Base-by-base conservation (phyloP, 1,140 invertebrate genomes). In the Pogonomyrmex californicus region DNA sequence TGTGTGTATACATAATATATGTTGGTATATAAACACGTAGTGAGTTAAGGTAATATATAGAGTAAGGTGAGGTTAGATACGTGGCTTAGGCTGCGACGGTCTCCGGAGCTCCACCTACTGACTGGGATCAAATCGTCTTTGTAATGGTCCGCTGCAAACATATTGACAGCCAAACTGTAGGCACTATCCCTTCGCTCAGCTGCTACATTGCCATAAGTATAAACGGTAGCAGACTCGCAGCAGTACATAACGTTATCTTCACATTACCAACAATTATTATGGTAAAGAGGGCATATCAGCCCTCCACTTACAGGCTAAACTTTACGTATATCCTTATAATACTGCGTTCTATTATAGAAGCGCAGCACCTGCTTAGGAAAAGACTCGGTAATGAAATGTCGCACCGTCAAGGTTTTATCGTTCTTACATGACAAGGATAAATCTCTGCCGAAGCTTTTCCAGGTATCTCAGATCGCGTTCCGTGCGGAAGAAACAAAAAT, bases 31-130 rank as follows among this genome's bases (percentile, higher is more conserved):
- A 94, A 94, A 95, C 94, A 95, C 93, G 94, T 95, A 95, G 94
- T 95, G 94, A 95, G 92, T 94, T 94, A 95, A 94, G 92, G 93
- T 95, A 95, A 94, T 95, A 95, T 95, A 95, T 94, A 95, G 94
- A 95, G 94, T 91, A 91, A 95, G 95, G 94, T 95, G 94, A 95
- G 94, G 93, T 95, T 95, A 95, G 95, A 95, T 95, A 95, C 95
- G 95, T 95, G 95, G 95, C 95, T 95, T 95, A 94, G 93, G 93
- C 95, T 95, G 95, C 94, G 94, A 93, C 93, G 93, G 91, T 95
- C 93, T 94, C 92, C 94, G 86, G 92, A 94, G 94, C 94, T 95
- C 95, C 95, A 95, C 95, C 95, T 95, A 95, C 92, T 94, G 94
- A 95, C 94, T 95, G 94, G 94, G 93, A 95, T 95, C 95, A 95